Evolutionary conservation across 2,113 vertebrate genomes (phyloP), one percentile per base, ranked within the genome.

Genomic region (Clinocottus analis): DNA sequence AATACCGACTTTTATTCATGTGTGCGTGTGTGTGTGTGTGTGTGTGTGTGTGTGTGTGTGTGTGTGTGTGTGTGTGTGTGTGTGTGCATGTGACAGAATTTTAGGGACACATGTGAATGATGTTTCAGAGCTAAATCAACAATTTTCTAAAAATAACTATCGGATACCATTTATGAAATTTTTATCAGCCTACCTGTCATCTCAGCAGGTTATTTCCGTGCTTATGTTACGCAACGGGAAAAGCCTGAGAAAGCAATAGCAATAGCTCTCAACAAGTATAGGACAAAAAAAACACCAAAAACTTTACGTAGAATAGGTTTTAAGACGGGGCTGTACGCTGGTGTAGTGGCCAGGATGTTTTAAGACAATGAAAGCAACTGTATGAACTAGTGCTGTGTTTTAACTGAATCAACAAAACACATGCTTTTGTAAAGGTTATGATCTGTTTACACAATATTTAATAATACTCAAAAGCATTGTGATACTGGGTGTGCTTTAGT

Each of bases 121-220:
- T n/a, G 60, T 63, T 61, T 79, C 17, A 37, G n/a, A 56, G 59
- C 70, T 53, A 61, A 82, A 81, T 84, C 80, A 75, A 75, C 77
- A 73, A 16, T 60, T 71, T 70, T 82, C 66, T 83, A 79, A 82
- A 88, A 89, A 81, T 77, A 85, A 65, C 62, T 9, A 79, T 78
- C 74, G 66, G 68, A 84, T 70, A 69, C 67, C 2, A 33, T 77
- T 80, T 68, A 80, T 84, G 35, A 91, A 89, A 89, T 3, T 77
- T 89, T 86, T 41, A 93, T 83, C 62, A 87, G 89, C 29, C 27
- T 62, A 85, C 85, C 80, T 83, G 87, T 71, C 83, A 77, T 77
- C 39, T 53, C 84, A 60, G 73, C 65, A 81, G 77, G 72, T 85
- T 88, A 84, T 89, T 84, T 87, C 55, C 80, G 61, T 51, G 75